These are phyloP conservation scores for Erpornis zantholeuca DNA, from an alignment of 2,113 vertebrate species.

Conservation along the genomic window DNA sequence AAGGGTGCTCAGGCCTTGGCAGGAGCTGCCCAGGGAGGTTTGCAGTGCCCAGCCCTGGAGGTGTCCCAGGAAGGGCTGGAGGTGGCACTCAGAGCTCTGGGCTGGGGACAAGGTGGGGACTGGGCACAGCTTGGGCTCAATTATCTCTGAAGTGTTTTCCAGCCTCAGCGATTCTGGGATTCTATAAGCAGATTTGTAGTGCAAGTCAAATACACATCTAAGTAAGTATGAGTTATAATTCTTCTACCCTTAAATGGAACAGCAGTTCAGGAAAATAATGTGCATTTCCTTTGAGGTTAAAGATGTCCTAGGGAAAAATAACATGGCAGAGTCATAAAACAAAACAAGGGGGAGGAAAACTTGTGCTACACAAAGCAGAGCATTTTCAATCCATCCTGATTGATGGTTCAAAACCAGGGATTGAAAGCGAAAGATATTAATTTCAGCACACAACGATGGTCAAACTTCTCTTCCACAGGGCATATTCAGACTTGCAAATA, in stretches of 20 bases:
- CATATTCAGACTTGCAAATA: background rate
- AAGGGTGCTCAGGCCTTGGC: background rate
- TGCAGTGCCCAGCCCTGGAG: background rate
- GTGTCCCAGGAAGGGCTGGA: background rate
- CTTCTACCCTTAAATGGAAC: background rate
- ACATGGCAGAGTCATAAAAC: background rate
- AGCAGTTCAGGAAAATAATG: background rate
- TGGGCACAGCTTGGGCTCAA: fast-evolving
- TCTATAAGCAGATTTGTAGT: background rate
- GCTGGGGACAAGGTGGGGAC: background rate
- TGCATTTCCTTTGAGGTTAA: background rate
- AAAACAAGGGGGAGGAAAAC: background rate
- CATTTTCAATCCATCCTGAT: background rate
- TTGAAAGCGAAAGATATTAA: background rate
- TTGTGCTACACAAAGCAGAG: background rate
- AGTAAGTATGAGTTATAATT: background rate
- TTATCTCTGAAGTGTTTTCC: background rate
- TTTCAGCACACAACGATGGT: background rate
- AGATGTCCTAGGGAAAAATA: background rate
- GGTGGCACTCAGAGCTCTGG: background rate
- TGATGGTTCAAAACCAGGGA: background rate
- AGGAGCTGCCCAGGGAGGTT: background rate
- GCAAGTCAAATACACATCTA: background rate
- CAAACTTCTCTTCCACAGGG: background rate
- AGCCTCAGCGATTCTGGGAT: background rate